These are phyloP conservation scores for Amblyjoppa proteus DNA, from an alignment of 2,888 invertebrate species.

Conservation along the genomic window DNA sequence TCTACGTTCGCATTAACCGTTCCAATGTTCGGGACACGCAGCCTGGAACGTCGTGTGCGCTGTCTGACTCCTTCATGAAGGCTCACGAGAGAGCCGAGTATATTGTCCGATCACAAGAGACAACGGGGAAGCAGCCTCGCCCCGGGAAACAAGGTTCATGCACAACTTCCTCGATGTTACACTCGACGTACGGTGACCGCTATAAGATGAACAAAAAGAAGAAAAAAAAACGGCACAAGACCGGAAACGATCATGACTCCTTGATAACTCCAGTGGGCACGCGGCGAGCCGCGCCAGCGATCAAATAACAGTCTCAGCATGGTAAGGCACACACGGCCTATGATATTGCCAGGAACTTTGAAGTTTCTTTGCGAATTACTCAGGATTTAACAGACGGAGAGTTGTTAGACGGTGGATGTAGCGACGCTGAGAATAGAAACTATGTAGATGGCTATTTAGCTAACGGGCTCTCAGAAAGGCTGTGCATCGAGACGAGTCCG, in stretches of 20 bases:
- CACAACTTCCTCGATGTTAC: constrained; percentile 66
- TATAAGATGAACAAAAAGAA: constrained; percentile 48
- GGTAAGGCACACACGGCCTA: constrained; percentile 14
- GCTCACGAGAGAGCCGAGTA: constrained; percentile 56
- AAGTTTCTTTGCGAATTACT: constrained; percentile 53
- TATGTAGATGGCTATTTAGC: constrained; percentile 16
- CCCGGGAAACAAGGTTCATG: constrained; percentile 57
- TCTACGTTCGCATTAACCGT: constrained; percentile 62
- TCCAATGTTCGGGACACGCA: constrained; percentile 51
- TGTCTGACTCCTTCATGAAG: constrained; percentile 10
- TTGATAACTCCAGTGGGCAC: constrained; percentile 53
- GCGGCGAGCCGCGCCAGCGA: constrained; percentile 48
- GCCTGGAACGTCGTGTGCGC: constrained; percentile 40
- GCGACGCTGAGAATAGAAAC: constrained; percentile 58
- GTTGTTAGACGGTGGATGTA: constrained; percentile 46
- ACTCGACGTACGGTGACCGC: constrained; percentile 63
- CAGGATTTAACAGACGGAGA: constrained; percentile 45
- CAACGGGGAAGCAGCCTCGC: constrained; percentile 56
- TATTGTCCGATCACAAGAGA: constrained; percentile 58
- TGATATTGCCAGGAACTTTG: constrained; percentile 26
- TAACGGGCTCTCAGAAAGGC: constrained; percentile 43
- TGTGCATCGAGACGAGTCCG: constrained; percentile 39
- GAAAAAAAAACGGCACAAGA: constrained; percentile 16
- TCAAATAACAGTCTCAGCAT: constrained; percentile 49
- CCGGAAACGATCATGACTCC: constrained; percentile 62